Percentiles rank a stretch among this genome's conserved stretches.
Conservation (phyloP, 2,888 invertebrate species). For the Eueremaeus valkanovi region DNA sequence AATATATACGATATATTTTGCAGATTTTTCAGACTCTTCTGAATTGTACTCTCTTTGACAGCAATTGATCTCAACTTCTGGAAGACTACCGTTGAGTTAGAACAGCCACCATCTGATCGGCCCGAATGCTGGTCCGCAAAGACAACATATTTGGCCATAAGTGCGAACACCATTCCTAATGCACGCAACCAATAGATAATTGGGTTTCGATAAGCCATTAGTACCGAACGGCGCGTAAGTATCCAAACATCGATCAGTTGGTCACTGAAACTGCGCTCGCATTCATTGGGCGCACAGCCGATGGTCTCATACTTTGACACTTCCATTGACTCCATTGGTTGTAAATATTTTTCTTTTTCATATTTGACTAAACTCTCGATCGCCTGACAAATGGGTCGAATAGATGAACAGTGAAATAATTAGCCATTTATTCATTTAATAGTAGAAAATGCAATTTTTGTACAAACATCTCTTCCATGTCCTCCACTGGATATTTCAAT, state of each 20-base stretch:
- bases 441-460: background rate
- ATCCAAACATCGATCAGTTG: conserved; percentile 20
- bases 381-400: background rate
- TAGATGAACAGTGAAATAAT: background rate
- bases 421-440: background rate
- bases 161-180: conserved; percentile 6
- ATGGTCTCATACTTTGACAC: background rate
- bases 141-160: background rate
- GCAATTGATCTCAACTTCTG: background rate
- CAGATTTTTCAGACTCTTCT: background rate
- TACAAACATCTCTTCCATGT: conserved; percentile 25
- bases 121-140: background rate
- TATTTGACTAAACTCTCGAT: background rate
- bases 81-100: background rate
- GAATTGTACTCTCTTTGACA: background rate
- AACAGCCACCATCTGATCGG: background rate
- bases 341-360: background rate
- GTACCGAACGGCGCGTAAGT: conserved; percentile 27
- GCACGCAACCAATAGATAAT: conserved; percentile 13
- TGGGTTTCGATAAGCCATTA: conserved; percentile 25
- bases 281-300: background rate
- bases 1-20: conserved; percentile 29
- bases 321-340: background rate
- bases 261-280: background rate
- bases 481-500: conserved; percentile 40